Conservation (phyloP, 2,113 vertebrate genomes). For the Paradisaea rubra region DNA sequence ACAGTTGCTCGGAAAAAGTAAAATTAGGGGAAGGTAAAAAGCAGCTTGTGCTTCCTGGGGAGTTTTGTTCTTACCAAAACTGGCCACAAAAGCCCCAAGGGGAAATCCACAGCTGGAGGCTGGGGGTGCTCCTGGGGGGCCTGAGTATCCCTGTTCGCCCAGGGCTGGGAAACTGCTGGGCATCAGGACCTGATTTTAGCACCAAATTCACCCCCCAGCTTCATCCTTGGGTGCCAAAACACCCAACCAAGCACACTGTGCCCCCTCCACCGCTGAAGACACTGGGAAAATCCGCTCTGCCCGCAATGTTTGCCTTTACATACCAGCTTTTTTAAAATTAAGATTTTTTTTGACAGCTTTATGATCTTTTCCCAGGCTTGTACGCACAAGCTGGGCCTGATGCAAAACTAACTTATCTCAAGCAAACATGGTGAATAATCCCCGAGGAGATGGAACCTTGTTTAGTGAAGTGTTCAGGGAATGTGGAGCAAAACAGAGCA, state of each 20-base stretch:
- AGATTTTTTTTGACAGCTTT: neutral
- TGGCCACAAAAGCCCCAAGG: neutral
- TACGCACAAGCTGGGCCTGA: neutral
- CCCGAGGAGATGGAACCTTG: rapidly evolving
- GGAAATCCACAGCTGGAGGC: neutral
- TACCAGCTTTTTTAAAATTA: neutral
- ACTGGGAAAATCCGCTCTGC: neutral
- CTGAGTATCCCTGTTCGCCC: neutral
- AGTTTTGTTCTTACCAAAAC: neutral
- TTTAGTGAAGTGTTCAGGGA: neutral
- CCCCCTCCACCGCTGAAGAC: rapidly evolving
- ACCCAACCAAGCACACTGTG: rapidly evolving
- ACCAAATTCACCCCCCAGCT: neutral
- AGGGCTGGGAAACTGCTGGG: neutral
- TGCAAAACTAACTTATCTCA: neutral
- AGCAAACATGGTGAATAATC: neutral
- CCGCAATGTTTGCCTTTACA: neutral
- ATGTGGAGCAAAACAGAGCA: neutral
- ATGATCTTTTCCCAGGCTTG: slow-evolving; percentile 17
- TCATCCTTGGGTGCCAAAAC: neutral
- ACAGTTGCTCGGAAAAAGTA: neutral
- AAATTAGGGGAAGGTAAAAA: neutral
- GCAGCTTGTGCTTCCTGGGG: neutral
- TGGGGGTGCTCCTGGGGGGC: neutral
- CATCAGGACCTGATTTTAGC: neutral